phyloP scores from a whole-genome alignment of 2,797 vertebrate genomes.

The Bufotes viridis region DNA sequence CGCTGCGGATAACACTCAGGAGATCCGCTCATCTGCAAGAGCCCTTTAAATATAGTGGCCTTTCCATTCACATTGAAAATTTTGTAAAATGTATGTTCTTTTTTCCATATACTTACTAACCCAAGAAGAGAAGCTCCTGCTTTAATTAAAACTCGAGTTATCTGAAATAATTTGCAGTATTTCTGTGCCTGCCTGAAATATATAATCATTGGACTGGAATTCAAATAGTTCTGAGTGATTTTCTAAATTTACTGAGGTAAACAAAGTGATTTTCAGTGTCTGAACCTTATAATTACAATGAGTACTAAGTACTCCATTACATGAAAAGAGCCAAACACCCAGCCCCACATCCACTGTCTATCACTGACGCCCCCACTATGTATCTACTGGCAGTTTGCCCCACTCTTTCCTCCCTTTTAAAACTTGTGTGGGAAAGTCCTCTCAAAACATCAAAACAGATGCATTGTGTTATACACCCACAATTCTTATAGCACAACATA shows the following conservation, averaged over 20 bases:
- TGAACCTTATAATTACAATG: conserved; percentile 51
- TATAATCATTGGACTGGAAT: conserved; percentile 27
- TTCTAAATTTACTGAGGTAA: conserved; percentile 49
- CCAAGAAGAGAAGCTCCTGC: not conserved
- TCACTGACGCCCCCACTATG: conserved; percentile 34
- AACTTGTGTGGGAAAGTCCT: conserved; percentile 30
- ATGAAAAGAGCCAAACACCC: conserved; percentile 34
- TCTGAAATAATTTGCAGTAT: not conserved
- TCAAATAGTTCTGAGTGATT: conserved; percentile 42
- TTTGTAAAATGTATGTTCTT: not conserved
- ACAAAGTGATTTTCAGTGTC: conserved; percentile 39
- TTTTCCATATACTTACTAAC: not conserved
- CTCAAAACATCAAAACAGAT: not conserved
- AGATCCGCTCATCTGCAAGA: too few relatives aligned
- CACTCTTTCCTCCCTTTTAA: conserved; percentile 20
- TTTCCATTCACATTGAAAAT: not conserved
- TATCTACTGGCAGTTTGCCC: conserved; percentile 29
- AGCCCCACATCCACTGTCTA: conserved; percentile 25
- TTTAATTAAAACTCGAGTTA: conserved; percentile 25
- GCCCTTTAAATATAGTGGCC: too few relatives aligned
- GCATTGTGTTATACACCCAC: not conserved
- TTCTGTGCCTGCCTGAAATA: not conserved
- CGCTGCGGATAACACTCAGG: too few relatives aligned
- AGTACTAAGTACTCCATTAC: conserved; percentile 6
- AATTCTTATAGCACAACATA: not conserved